Conservation (phyloP, 2,888 invertebrate genomes). For the Neria commutata region DNA sequence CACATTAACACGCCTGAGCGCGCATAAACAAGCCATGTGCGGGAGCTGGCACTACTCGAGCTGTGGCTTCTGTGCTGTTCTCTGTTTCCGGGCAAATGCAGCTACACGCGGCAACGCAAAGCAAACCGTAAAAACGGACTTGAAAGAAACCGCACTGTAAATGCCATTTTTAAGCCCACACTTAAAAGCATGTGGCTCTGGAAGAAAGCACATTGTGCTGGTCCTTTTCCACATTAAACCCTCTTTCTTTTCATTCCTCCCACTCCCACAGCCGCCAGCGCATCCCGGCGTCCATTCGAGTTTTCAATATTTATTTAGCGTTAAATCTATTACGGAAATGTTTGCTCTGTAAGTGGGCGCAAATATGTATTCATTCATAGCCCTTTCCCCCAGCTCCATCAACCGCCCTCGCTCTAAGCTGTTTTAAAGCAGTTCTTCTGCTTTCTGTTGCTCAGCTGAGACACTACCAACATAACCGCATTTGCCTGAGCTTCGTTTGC, state of each 20-base stretch:
- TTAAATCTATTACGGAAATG: constrained; percentile 32
- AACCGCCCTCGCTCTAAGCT: too few relatives aligned
- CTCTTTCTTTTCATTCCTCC: background rate
- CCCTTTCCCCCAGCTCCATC: too few relatives aligned
- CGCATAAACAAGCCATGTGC: constrained; percentile 19
- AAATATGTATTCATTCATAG: background rate
- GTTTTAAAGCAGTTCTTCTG: too few relatives aligned
- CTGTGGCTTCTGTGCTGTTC: background rate
- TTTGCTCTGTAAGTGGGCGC: constrained; percentile 6
- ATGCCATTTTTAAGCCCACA: too few relatives aligned
- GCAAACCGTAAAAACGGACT: too few relatives aligned
- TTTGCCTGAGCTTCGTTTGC: constrained; percentile 13
- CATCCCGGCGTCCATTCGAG: constrained; percentile 15
- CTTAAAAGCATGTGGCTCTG: background rate
- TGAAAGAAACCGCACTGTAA: background rate
- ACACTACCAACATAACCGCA: background rate
- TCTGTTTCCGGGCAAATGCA: too few relatives aligned
- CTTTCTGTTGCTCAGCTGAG: too few relatives aligned
- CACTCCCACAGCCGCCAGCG: background rate
- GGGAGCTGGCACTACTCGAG: background rate
- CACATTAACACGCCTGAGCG: constrained; percentile 37
- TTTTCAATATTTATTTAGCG: constrained; percentile 33
- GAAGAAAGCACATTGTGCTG: background rate
- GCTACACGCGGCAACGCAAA: too few relatives aligned
- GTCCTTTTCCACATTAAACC: background rate